phyloP scores from a whole-genome alignment of 2,888 invertebrate genomes.

The Athalia rosae region DNA sequence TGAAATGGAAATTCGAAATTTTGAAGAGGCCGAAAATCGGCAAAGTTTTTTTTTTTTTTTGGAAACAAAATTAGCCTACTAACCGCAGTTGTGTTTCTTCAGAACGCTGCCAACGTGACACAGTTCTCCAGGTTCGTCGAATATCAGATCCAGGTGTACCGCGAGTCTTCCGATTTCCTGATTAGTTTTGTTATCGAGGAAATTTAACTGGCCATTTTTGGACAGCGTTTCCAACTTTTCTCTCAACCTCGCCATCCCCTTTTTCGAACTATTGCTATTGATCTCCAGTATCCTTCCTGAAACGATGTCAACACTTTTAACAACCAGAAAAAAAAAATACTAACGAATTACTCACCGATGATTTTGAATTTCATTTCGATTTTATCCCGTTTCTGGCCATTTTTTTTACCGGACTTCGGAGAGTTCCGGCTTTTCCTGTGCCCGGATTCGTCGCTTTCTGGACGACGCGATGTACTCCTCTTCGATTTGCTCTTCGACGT shows the following conservation, averaged over 20 bases:
- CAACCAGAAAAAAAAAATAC: constrained; percentile 21
- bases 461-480: not conserved
- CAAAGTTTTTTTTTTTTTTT: not conserved
- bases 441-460: not conserved
- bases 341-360: constrained; percentile 56
- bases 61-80: constrained; percentile 55
- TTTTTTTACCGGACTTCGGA: constrained; percentile 43
- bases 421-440: constrained; percentile 63
- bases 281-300: constrained; percentile 65
- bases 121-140: constrained; percentile 58
- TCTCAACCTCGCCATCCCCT: constrained; percentile 59
- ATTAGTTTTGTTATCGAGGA: constrained; percentile 60
- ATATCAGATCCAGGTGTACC: constrained; percentile 62
- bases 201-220: constrained; percentile 57
- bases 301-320: not conserved
- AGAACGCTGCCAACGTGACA: constrained; percentile 77
- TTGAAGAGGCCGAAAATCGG: constrained; percentile 29
- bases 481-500: not conserved
- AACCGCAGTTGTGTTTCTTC: constrained; percentile 77
- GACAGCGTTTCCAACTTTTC: constrained; percentile 60
- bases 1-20: constrained; percentile 56
- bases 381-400: constrained; percentile 54
- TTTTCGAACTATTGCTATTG: constrained; percentile 60
- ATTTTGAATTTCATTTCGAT: constrained; percentile 66
- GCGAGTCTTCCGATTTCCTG: constrained; percentile 61